Evolutionary conservation across 23 tunicate genomes (phyloP).

Genomic region (Phallusia fumigata): DNA sequence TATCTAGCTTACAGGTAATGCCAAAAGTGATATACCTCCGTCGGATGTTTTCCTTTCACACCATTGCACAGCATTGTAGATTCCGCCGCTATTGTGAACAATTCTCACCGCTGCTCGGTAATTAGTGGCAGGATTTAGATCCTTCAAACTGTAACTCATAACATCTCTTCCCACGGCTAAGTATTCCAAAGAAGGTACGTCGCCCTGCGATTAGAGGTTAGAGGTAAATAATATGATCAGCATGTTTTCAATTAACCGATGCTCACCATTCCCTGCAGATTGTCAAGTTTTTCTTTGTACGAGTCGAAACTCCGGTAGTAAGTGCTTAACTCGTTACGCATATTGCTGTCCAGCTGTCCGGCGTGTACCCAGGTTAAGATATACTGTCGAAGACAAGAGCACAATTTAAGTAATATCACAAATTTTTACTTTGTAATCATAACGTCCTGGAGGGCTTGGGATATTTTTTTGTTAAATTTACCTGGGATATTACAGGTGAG

Average conservation of each 20-base stretch:
- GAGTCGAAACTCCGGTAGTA: conserved; percentile 35
- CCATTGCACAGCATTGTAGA: conserved; percentile 39
- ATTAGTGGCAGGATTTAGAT: conserved; percentile 45
- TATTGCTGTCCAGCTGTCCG: background rate
- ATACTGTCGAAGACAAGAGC: conserved; percentile 24
- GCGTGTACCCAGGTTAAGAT: conserved; percentile 41
- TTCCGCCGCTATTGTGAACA: conserved; percentile 22
- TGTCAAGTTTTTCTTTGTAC: conserved; percentile 54
- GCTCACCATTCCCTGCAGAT: background rate
- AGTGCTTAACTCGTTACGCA: conserved; percentile 20
- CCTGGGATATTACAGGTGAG: conserved; percentile 35
- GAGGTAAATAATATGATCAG: background rate
- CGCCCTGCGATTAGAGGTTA: background rate
- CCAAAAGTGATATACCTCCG: conserved; percentile 29
- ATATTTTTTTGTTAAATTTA: background rate
- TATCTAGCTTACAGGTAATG: background rate
- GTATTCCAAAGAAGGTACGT: conserved; percentile 37
- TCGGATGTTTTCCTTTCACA: conserved; percentile 39
- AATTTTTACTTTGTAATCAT: too few relatives aligned
- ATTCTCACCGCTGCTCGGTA: conserved; percentile 53
- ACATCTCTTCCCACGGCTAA: conserved; percentile 30
- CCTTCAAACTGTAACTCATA: conserved; percentile 12
- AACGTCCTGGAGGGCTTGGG: too few relatives aligned
- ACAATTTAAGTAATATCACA: background rate
- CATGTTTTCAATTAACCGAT: background rate